Conservation (phyloP, 2,113 vertebrate species). For the Brevimyrus niger region DNA sequence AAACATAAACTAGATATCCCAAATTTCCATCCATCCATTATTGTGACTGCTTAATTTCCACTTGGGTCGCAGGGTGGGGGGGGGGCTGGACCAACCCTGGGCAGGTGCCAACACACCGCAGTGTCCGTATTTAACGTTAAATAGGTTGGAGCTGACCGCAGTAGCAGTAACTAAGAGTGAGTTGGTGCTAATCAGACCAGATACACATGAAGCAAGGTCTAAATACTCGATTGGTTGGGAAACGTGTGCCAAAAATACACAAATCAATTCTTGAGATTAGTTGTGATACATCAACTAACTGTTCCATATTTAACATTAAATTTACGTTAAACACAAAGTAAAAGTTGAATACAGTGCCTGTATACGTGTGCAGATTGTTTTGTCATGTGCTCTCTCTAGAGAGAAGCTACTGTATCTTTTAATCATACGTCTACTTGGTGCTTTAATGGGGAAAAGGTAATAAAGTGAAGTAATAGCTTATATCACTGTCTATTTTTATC, state of each 20-base stretch:
- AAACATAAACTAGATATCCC: not conserved
- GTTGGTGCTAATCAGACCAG: not conserved
- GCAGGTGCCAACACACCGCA: too few species aligned
- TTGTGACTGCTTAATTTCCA: too few species aligned
- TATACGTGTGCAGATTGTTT: not conserved
- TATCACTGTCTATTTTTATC: not conserved
- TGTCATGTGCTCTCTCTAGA: not conserved
- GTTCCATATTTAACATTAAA: not conserved
- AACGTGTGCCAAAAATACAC: not conserved
- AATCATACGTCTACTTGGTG: not conserved
- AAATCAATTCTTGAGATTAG: not conserved
- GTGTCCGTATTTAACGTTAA: not conserved
- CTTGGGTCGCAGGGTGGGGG: too few species aligned
- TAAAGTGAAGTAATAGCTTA: not conserved
- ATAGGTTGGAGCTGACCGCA: not conserved
- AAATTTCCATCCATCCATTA: not conserved
- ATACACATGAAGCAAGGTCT: not conserved
- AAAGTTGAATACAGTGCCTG: not conserved
- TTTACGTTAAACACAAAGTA: not conserved
- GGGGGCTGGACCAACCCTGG: too few species aligned
- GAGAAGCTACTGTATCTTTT: not conserved
- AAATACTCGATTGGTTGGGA: not conserved
- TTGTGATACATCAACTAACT: not conserved
- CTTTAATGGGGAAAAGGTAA: not conserved
- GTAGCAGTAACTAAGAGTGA: not conserved